These are phyloP conservation scores for Eospalax fontanierii DNA, from an alignment of 2,797 vertebrate genomes.

Conservation along the genomic window DNA sequence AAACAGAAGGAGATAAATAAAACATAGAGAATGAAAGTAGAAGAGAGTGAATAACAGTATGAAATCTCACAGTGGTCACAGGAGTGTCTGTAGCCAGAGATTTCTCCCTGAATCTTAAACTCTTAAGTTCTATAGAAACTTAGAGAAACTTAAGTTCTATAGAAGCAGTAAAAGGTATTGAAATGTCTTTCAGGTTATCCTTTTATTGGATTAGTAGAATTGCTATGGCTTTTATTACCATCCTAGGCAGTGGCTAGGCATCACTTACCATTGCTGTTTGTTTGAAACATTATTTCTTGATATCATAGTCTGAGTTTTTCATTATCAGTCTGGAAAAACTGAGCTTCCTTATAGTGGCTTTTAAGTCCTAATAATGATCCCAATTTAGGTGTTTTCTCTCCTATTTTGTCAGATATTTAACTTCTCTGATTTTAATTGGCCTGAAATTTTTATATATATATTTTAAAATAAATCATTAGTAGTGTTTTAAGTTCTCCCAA, in stretches of 20 bases:
- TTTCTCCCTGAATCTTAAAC: conserved; percentile 10
- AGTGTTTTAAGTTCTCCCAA: conserved; percentile 30
- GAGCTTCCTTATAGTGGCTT: neutral
- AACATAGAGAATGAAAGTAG: neutral
- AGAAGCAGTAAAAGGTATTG: neutral
- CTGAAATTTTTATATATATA: conserved; percentile 23
- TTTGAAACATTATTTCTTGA: neutral
- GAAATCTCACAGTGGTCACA: neutral
- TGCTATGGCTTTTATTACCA: neutral
- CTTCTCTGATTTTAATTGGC: conserved; percentile 24
- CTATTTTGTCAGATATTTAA: neutral
- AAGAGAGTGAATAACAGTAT: neutral
- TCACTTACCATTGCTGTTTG: neutral
- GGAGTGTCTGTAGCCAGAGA: neutral
- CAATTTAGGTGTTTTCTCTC: neutral
- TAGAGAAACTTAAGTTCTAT: neutral
- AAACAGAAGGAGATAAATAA: neutral
- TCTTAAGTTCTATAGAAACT: neutral
- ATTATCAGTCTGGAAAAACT: neutral
- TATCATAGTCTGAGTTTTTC: neutral
- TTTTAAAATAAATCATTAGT: neutral
- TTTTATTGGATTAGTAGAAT: neutral
- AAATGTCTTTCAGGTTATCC: neutral
- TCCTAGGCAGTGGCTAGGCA: neutral
- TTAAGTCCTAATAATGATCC: neutral